Conservation (phyloP, 1,140 invertebrate genomes). For the Fopius arisanus region DNA sequence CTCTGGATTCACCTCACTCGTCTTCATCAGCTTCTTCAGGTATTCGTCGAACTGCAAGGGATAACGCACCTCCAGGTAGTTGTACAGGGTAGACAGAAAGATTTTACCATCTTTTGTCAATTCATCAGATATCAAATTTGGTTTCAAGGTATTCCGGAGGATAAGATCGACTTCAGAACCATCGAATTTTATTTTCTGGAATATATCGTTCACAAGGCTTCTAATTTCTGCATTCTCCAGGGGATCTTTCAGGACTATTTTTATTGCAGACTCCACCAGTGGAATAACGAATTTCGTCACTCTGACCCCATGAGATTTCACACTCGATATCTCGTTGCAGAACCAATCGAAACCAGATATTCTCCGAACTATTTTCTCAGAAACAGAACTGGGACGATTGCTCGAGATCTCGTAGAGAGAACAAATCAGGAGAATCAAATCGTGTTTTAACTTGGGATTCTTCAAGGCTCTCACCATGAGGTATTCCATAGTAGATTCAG, state of each 20-base stretch:
- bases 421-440: constrained; percentile 68
- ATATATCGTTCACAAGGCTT: constrained; percentile 59
- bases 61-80: constrained; percentile 71
- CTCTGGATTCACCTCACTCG: constrained; percentile 32
- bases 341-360: constrained; percentile 65
- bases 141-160: constrained; percentile 39
- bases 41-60: constrained; percentile 72
- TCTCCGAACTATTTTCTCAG: constrained; percentile 63
- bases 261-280: constrained; percentile 60
- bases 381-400: constrained; percentile 60
- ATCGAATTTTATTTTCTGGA: constrained; percentile 65
- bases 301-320: constrained; percentile 63
- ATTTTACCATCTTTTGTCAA: constrained; percentile 35
- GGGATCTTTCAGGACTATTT: constrained; percentile 32
- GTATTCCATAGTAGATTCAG: constrained; percentile 68
- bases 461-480: constrained; percentile 71
- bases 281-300: constrained; percentile 65
- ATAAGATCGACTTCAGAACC: constrained; percentile 57
- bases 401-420: constrained; percentile 70
- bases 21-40: constrained; percentile 50
- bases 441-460: constrained; percentile 64
- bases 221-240: constrained; percentile 35
- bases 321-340: constrained; percentile 61
- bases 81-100: constrained; percentile 55
- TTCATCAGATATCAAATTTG: constrained; percentile 38